Conservation (phyloP, 2,888 invertebrate species). For the Dolomedes plantarius region DNA sequence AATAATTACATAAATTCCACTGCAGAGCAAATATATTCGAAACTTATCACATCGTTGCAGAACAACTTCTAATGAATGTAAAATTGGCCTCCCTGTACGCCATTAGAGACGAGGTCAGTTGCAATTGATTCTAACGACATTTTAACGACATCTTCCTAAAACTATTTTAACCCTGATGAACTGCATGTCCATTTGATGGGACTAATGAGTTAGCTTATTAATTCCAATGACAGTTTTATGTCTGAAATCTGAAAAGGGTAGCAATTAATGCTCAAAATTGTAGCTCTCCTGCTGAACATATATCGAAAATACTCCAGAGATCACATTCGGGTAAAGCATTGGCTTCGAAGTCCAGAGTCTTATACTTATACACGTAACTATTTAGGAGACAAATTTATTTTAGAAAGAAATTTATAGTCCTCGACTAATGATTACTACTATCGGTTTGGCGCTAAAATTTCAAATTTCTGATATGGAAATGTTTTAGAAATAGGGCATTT, state of each 20-base stretch:
- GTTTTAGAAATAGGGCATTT: too few relatives aligned
- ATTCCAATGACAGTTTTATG: conserved; percentile 51
- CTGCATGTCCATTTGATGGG: conserved; percentile 40
- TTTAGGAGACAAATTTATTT: too few relatives aligned
- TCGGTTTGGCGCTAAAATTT: too few relatives aligned
- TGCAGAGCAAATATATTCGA: not conserved
- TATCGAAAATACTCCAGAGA: conserved; percentile 40
- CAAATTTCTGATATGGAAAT: too few relatives aligned
- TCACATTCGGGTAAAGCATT: conserved; percentile 23
- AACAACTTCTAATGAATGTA: conserved; percentile 36
- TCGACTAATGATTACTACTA: too few relatives aligned
- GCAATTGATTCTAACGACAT: conserved; percentile 68
- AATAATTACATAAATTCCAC: not conserved
- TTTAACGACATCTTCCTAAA: conserved; percentile 63
- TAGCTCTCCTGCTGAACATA: conserved; percentile 47
- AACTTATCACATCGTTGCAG: not conserved
- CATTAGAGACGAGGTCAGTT: conserved; percentile 58
- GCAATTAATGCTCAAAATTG: conserved; percentile 59
- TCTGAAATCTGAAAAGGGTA: conserved; percentile 33
- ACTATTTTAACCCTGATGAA: conserved; percentile 65
- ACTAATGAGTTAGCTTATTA: conserved; percentile 49
- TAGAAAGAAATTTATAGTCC: too few relatives aligned
- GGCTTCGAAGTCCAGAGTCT: too few relatives aligned
- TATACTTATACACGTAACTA: too few relatives aligned
- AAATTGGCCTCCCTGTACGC: conserved; percentile 55